Conservation (phyloP, 2,888 invertebrate genomes). For the Drosophila austrosaltans region DNA sequence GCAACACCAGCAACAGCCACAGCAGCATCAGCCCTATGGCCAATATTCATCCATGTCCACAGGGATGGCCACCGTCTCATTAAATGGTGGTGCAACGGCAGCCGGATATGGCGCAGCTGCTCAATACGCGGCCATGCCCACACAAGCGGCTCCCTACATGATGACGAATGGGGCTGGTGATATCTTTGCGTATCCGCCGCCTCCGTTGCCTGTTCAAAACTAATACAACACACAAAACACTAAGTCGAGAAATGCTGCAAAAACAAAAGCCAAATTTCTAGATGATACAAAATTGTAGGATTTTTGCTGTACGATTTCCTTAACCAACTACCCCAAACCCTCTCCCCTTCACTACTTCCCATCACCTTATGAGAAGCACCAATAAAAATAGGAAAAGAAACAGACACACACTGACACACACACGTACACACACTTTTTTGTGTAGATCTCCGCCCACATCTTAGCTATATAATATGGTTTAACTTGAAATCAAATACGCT, state of each 20-base stretch:
- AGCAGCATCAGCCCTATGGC: slow-evolving; percentile 60
- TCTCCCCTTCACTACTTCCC: slow-evolving; percentile 19
- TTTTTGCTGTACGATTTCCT: slow-evolving; percentile 64
- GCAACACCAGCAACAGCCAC: slow-evolving; percentile 42
- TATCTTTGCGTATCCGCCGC: slow-evolving; percentile 82
- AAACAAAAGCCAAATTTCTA: slow-evolving; percentile 49
- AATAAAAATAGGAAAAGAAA: slow-evolving; percentile 18
- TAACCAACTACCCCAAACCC: slow-evolving; percentile 2
- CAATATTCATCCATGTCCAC: slow-evolving; percentile 67
- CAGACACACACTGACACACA: slow-evolving; percentile 25
- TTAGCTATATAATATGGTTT: slow-evolving; percentile 76
- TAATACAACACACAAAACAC: slow-evolving; percentile 62
- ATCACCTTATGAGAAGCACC: slow-evolving; percentile 27
- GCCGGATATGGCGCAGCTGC: slow-evolving; percentile 55
- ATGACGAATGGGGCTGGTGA: slow-evolving; percentile 63
- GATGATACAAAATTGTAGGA: slow-evolving; percentile 54
- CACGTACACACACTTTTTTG: slow-evolving; percentile 39
- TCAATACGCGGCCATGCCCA: slow-evolving; percentile 80
- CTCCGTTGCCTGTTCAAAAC: slow-evolving; percentile 83
- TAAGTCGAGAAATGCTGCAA: slow-evolving; percentile 4
- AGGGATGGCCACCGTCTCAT: slow-evolving; percentile 64
- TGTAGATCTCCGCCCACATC: slow-evolving; percentile 72
- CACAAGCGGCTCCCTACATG: slow-evolving; percentile 58
- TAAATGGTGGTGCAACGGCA: slow-evolving; percentile 57
- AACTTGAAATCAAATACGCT: slow-evolving; percentile 76